Evolutionary conservation across 2,888 invertebrate genomes (phyloP).

Genomic region (Athripsodes cinereus): DNA sequence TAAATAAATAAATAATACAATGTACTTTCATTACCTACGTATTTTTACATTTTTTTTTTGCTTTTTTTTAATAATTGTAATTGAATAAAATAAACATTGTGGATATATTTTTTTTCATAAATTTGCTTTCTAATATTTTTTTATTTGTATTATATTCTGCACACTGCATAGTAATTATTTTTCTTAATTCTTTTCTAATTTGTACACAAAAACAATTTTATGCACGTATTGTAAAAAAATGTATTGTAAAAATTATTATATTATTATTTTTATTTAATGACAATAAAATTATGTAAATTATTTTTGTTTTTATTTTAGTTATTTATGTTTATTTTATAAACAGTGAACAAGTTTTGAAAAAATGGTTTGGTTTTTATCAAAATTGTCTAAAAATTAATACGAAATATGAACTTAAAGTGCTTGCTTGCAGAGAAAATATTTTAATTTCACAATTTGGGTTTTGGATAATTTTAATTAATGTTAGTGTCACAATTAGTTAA

Average conservation of each 20-base stretch:
- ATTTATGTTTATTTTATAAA: no score
- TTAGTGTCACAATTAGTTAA: neutral
- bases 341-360: no score
- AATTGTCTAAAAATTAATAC: no score
- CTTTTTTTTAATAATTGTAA: neutral
- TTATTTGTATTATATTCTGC: neutral
- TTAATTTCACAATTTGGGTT: neutral
- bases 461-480: neutral
- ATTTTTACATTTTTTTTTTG: neutral
- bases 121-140: neutral
- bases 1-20: neutral
- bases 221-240: slow-evolving; percentile 26
- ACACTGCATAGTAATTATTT: slow-evolving; percentile 8
- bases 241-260: slow-evolving; percentile 24
- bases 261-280: slow-evolving; percentile 13
- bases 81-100: neutral
- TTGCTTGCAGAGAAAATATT: neutral
- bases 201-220: slow-evolving; percentile 7
- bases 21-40: neutral
- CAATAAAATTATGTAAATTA: slow-evolving; percentile 13
- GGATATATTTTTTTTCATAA: neutral
- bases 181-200: slow-evolving; percentile 1
- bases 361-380: no score
- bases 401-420: no score
- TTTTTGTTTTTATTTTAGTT: slow-evolving; percentile 23